A percentile compares a stretch with the other conserved stretches of the same genome.
These are phyloP conservation scores for Halesus radiatus DNA, from an alignment of 1,140 invertebrate species.

Conservation along the genomic window DNA sequence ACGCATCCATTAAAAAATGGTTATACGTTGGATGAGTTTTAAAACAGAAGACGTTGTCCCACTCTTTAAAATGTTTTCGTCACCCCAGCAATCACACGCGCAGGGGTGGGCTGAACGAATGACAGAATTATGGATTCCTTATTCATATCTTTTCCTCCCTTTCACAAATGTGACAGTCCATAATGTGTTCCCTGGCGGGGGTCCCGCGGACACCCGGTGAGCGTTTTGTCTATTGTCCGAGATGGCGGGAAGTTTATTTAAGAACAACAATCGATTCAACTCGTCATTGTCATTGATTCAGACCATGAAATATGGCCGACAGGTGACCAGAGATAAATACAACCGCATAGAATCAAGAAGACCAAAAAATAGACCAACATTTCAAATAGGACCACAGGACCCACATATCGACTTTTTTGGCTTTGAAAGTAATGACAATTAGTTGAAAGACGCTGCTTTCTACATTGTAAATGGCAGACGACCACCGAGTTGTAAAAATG, in stretches of 20 bases:
- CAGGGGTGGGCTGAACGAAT: conserved; percentile 49
- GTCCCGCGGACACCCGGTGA: neutral
- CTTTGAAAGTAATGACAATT: conserved; percentile 15
- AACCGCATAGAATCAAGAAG: neutral
- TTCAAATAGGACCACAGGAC: no score
- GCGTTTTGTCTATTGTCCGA: conserved; percentile 26
- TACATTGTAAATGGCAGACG: neutral
- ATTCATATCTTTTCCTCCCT: conserved; percentile 53
- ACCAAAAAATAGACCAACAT: no score
- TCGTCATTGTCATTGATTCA: conserved; percentile 6
- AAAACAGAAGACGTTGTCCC: no score
- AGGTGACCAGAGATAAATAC: conserved; percentile 16
- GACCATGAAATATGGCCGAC: conserved; percentile 1
- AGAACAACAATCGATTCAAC: conserved; percentile 29
- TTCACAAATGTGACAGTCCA: conserved; percentile 47
- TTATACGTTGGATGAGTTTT: no score
- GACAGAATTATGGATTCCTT: conserved; percentile 53
- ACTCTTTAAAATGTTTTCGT: neutral
- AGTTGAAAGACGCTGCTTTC: conserved; percentile 4
- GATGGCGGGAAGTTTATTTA: conserved; percentile 34
- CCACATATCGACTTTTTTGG: neutral
- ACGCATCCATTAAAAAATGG: no score
- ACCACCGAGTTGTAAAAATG: neutral
- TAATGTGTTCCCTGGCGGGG: conserved; percentile 43
- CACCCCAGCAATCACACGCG: conserved; percentile 28